Evolutionary conservation across 2,797 vertebrate species (phyloP).

Genomic region (Schizothorax lantsangensis): DNA sequence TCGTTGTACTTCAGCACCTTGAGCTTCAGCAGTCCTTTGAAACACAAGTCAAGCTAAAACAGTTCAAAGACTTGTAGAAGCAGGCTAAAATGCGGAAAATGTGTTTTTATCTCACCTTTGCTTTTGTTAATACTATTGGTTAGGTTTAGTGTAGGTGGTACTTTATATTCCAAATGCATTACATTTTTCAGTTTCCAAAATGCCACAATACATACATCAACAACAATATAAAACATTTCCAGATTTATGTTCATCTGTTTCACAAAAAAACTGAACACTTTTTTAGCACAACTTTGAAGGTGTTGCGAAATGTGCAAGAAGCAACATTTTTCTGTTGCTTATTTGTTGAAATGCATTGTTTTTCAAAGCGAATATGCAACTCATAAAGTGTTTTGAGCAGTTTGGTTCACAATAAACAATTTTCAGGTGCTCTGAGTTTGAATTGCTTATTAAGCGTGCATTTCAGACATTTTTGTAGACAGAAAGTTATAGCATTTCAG

Average conservation of each 20-base stretch:
- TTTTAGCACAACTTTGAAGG: background rate
- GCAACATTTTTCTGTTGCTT: background rate
- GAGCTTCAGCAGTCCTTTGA: background rate
- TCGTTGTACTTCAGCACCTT: background rate
- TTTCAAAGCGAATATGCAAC: background rate
- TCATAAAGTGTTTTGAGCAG: background rate
- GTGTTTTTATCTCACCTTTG: background rate
- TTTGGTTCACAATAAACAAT: background rate
- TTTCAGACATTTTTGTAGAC: background rate
- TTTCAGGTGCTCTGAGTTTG: background rate
- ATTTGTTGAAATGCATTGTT: background rate
- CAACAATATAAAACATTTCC: no score
- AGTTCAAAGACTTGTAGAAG: background rate
- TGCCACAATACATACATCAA: no score
- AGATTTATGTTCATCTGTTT: background rate
- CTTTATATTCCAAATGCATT: background rate
- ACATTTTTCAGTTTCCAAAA: background rate
- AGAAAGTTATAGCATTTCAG: background rate
- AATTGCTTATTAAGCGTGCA: background rate
- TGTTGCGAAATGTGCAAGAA: background rate
- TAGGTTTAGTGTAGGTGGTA: background rate
- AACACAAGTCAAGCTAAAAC: background rate
- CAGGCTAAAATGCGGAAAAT: background rate
- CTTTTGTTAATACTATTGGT: background rate
- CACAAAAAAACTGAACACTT: no score